Conservation (phyloP, 2,113 vertebrate species). For the Riparia riparia region DNA sequence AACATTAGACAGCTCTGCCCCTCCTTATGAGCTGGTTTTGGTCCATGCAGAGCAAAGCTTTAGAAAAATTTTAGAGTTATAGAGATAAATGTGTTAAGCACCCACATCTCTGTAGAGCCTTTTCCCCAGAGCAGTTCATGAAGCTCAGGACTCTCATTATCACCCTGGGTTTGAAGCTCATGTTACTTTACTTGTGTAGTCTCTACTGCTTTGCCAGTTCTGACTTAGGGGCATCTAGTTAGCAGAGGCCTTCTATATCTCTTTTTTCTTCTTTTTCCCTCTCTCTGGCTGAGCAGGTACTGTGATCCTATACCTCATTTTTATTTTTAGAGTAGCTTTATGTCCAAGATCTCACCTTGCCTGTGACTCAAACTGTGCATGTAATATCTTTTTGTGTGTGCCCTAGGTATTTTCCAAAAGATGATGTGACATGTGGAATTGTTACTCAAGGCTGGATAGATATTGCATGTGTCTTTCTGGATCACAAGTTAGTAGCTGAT, state of each 20-base stretch:
- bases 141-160: neutral
- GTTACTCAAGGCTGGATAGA: neutral
- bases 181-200: neutral
- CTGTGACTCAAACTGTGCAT: neutral
- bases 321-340: neutral
- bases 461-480: neutral
- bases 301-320: neutral
- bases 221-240: neutral
- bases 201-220: neutral
- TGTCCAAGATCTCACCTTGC: neutral
- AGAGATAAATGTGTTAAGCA: neutral
- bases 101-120: rapidly evolving
- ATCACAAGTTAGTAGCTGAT: neutral
- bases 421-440: neutral
- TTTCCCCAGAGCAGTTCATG: neutral
- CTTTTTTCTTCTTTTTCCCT: neutral
- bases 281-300: neutral
- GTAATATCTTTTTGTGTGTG: neutral
- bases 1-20: neutral
- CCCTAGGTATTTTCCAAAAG: neutral
- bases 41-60: neutral
- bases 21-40: neutral
- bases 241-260: neutral
- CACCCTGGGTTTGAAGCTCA: neutral
- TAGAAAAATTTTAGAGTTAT: neutral